Percentiles rank a stretch among this genome's conserved stretches.
Conservation (phyloP, 2,113 vertebrate species). For the western clawed frog (Xenopus tropicalis) region DNA sequence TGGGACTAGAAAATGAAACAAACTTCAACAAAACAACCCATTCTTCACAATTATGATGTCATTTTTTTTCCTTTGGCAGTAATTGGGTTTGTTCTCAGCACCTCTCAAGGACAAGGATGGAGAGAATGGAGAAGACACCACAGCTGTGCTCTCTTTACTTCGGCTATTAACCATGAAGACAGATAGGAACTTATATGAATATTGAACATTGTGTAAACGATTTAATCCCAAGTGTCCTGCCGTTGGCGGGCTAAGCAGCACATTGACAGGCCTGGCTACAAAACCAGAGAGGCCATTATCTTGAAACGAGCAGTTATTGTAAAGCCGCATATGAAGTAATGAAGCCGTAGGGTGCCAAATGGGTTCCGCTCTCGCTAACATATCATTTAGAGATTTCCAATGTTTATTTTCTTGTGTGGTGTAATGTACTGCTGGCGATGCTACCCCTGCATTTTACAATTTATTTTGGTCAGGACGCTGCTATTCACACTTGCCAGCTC, state of each 20-base stretch:
- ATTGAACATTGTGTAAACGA: neutral
- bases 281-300: constrained; percentile 18
- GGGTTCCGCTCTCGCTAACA: constrained; percentile 29
- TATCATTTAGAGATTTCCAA: constrained; percentile 35
- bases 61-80: too few relatives aligned
- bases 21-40: too few relatives aligned
- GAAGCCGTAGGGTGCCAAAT: constrained; percentile 27
- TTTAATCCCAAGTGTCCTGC: constrained; percentile 30
- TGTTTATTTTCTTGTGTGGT: constrained; percentile 32
- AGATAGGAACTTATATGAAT: neutral
- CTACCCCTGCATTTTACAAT: constrained; percentile 15
- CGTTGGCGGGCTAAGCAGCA: constrained; percentile 10
- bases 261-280: neutral
- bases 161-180: neutral
- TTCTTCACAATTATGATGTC: too few relatives aligned
- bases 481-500: constrained; percentile 9
- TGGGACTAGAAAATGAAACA: too few relatives aligned
- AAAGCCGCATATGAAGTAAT: constrained; percentile 45
- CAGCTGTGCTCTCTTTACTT: too few relatives aligned
- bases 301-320: constrained; percentile 37
- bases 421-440: constrained; percentile 24
- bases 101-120: too few relatives aligned
- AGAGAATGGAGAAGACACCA: too few relatives aligned
- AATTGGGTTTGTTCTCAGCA: too few relatives aligned
- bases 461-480: constrained; percentile 11